Evolutionary conservation across 2,888 invertebrate genomes (phyloP).

Genomic region (Caenorhabditis angaria): DNA sequence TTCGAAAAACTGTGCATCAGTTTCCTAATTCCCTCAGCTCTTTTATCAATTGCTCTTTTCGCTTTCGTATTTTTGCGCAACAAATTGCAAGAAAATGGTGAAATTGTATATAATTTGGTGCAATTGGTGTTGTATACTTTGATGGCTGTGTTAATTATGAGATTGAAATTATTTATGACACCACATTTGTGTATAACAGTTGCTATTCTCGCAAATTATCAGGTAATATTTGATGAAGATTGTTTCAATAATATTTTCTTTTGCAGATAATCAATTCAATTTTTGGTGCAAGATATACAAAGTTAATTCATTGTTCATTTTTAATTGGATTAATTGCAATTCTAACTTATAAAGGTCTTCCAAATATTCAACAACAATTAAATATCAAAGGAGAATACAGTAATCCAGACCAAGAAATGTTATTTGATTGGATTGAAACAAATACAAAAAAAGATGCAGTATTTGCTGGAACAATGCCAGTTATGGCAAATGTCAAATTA

Average conservation of each 20-base stretch:
- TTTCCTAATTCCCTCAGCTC: constrained; percentile 77
- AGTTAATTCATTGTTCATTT: constrained; percentile 14
- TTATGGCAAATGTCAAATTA: constrained; percentile 84
- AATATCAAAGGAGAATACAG: constrained; percentile 79
- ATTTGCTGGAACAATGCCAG: constrained; percentile 87
- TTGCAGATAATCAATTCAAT: background rate
- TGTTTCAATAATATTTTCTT: constrained; percentile 7
- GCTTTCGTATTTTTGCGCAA: constrained; percentile 30
- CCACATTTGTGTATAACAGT: constrained; percentile 83
- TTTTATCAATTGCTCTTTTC: constrained; percentile 73
- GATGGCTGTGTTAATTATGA: constrained; percentile 83
- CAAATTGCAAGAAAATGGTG: constrained; percentile 17
- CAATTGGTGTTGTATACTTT: constrained; percentile 81
- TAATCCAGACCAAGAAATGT: constrained; percentile 81
- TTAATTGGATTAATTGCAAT: constrained; percentile 28
- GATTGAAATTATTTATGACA: constrained; percentile 82
- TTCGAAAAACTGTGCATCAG: constrained; percentile 76
- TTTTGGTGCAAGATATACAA: constrained; percentile 11
- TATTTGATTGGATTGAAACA: constrained; percentile 82
- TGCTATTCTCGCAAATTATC: constrained; percentile 77
- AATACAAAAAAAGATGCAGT: constrained; percentile 78
- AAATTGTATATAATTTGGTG: constrained; percentile 78
- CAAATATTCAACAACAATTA: constrained; percentile 72
- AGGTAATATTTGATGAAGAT: constrained; percentile 7
- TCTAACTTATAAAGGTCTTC: constrained; percentile 30